phyloP scores from a whole-genome alignment of 2,888 invertebrate species.

The Agonopterix alstromeriana region DNA sequence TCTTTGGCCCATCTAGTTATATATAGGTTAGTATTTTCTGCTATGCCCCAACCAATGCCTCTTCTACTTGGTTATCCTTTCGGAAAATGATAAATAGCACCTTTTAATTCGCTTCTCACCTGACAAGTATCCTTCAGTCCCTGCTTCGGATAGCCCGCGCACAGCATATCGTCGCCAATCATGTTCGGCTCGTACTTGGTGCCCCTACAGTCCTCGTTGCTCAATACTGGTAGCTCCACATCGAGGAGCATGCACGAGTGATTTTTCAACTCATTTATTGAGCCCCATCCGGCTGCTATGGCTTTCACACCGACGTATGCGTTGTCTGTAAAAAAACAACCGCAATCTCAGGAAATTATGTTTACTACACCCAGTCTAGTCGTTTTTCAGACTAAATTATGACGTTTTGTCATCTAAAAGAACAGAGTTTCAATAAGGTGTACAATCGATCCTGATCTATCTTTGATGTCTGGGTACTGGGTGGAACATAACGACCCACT shows the following conservation, averaged over 20 bases:
- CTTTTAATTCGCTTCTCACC: slow-evolving; percentile 53
- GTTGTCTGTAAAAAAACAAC: slow-evolving; percentile 31
- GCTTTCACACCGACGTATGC: slow-evolving; percentile 80
- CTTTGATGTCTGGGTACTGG: too few species aligned
- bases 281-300: slow-evolving; percentile 92
- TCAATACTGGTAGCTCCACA: slow-evolving; percentile 83
- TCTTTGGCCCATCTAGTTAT: too few species aligned
- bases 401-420: too few species aligned
- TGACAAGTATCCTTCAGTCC: slow-evolving; percentile 89
- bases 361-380: neutral
- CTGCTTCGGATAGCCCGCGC: slow-evolving; percentile 84
- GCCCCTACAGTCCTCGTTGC: slow-evolving; percentile 81
- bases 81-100: too few species aligned
- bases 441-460: too few species aligned
- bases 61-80: too few species aligned
- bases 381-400: too few species aligned
- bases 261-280: slow-evolving; percentile 86
- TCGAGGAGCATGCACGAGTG: slow-evolving; percentile 88
- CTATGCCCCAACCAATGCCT: neutral
- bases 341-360: neutral
- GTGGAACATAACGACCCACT: too few species aligned
- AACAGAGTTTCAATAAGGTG: too few species aligned
- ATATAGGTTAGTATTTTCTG: too few species aligned
- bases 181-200: slow-evolving; percentile 88
- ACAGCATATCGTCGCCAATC: slow-evolving; percentile 92